phyloP scores from a whole-genome alignment of 2,113 vertebrate species.

The Hippolais icterina region DNA sequence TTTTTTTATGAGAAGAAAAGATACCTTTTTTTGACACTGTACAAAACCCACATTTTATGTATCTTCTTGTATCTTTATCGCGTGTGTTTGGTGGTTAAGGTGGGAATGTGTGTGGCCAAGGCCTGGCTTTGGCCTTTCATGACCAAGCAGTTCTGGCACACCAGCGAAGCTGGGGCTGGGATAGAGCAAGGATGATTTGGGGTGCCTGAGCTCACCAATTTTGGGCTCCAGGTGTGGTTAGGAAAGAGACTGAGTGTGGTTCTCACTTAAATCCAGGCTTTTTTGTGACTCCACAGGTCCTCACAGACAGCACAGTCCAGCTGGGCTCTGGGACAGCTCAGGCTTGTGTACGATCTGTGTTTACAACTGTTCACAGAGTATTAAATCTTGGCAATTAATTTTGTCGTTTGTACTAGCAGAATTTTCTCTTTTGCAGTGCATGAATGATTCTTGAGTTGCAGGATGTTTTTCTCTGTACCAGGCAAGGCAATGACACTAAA shows the following conservation, averaged over 20 bases:
- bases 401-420: not conserved
- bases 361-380: not conserved
- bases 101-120: not conserved
- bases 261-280: not conserved
- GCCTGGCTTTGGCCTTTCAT: not conserved
- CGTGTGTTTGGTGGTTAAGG: accelerated
- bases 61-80: not conserved
- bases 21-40: accelerated
- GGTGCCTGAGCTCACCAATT: not conserved
- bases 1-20: accelerated
- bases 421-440: not conserved
- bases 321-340: not conserved
- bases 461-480: not conserved
- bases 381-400: not conserved
- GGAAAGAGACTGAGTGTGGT: not conserved
- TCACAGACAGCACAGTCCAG: not conserved
- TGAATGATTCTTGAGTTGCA: not conserved
- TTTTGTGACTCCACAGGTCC: not conserved
- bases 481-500: not conserved
- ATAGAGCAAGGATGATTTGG: not conserved
- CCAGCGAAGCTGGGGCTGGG: not conserved
- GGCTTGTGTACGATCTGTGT: not conserved
- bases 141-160: not conserved
- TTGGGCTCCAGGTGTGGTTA: not conserved
- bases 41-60: not conserved